Evolutionary conservation across 1,140 invertebrate species (phyloP).

Genomic region (Aphis craccivora): DNA sequence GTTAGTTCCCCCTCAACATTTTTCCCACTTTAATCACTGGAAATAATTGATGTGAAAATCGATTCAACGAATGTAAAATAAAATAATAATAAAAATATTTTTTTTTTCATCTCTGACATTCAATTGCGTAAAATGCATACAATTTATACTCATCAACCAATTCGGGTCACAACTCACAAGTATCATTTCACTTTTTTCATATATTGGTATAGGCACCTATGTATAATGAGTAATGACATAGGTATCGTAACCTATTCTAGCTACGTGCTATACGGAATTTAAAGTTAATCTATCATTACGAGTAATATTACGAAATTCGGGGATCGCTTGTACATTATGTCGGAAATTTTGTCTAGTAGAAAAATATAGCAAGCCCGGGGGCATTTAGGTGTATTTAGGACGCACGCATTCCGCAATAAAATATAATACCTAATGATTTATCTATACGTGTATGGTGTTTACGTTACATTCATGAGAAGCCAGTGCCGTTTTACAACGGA

Average conservation of each 20-base stretch:
- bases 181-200: constrained; percentile 16
- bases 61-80: neutral
- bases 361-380: neutral
- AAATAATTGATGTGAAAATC: neutral
- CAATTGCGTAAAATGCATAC: neutral
- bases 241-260: neutral
- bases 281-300: neutral
- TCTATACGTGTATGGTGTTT: too few relatives aligned
- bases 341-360: neutral
- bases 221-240: too few relatives aligned
- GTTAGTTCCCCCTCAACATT: too few relatives aligned
- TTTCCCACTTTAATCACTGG: too few relatives aligned
- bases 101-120: neutral
- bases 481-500: neutral
- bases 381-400: neutral
- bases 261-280: constrained; percentile 16
- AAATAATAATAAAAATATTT: neutral
- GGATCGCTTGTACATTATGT: neutral
- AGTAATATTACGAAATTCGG: neutral
- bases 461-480: neutral
- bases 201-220: neutral
- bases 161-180: neutral
- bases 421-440: neutral
- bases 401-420: constrained; percentile 9
- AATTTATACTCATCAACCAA: neutral